A percentile compares a stretch with the other conserved stretches of the same genome.
Evolutionary conservation across 2,113 vertebrate genomes (phyloP).

Genomic region (Clarias magur): DNA sequence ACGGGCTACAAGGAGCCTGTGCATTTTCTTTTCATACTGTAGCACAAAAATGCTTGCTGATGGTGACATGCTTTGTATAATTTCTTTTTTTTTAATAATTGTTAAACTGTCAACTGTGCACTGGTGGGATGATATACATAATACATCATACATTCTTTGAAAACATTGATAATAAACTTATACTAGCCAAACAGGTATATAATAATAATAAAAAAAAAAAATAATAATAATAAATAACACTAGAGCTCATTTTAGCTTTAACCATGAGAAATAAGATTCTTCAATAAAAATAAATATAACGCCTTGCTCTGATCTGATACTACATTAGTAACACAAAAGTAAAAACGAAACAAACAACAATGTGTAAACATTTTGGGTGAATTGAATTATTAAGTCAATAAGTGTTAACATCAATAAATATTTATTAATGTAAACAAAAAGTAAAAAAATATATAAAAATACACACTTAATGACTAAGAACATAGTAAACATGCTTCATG

Average conservation of each 20-base stretch:
- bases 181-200: background rate
- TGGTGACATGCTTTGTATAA: background rate
- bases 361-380: conserved; percentile 9
- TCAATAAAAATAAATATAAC: background rate
- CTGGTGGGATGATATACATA: background rate
- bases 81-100: background rate
- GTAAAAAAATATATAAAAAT: background rate
- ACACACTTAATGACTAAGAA: background rate
- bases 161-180: background rate
- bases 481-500: background rate
- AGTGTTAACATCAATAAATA: background rate
- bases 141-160: background rate
- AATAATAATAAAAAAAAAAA: background rate
- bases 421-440: background rate
- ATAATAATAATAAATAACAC: too few relatives aligned
- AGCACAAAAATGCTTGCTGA: background rate
- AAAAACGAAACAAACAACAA: background rate
- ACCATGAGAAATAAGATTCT: background rate
- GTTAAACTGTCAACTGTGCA: background rate
- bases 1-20: background rate
- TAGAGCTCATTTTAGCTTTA: background rate
- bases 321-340: background rate
- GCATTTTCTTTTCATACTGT: background rate
- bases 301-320: background rate
- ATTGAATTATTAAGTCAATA: background rate